Conservation (phyloP, 2,797 vertebrate genomes). For the Hybognathus amarus region DNA sequence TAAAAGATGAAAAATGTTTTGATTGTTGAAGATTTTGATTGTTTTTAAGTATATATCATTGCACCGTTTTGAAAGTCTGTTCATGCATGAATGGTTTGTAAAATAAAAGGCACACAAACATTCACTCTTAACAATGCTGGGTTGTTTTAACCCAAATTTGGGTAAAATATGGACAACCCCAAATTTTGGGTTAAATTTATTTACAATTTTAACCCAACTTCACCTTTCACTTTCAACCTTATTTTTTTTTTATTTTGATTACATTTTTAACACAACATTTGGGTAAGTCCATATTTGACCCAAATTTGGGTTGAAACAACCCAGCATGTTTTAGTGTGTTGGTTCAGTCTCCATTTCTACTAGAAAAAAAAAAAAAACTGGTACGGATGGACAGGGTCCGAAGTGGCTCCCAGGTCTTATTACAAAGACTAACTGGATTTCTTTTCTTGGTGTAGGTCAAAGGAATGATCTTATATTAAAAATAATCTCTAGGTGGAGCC, state of each 20-base stretch:
- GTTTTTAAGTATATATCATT: background rate
- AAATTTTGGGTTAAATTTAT: no score
- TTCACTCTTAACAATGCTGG: background rate
- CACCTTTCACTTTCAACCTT: no score
- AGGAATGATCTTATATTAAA: slow-evolving; percentile 3
- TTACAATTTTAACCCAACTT: no score
- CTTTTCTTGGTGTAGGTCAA: slow-evolving; percentile 15
- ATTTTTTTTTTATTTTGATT: no score
- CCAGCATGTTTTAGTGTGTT: no score
- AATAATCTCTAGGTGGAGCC: slow-evolving; percentile 20
- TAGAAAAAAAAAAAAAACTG: slow-evolving; percentile 28
- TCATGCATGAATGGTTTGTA: background rate
- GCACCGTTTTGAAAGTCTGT: background rate
- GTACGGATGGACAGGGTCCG: slow-evolving; percentile 24
- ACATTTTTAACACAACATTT: no score
- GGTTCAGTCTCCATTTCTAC: slow-evolving; percentile 7
- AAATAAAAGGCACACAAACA: background rate
- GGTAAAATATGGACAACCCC: no score
- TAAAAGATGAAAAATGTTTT: background rate
- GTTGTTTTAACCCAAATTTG: no score
- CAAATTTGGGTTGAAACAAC: no score
- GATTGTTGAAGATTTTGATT: background rate
- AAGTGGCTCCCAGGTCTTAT: slow-evolving; percentile 6
- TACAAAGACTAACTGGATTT: slow-evolving; percentile 1
- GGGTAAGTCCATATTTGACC: no score